Base-by-base conservation (phyloP, 2,113 vertebrate species). In the Urocynchramus pylzowi region DNA sequence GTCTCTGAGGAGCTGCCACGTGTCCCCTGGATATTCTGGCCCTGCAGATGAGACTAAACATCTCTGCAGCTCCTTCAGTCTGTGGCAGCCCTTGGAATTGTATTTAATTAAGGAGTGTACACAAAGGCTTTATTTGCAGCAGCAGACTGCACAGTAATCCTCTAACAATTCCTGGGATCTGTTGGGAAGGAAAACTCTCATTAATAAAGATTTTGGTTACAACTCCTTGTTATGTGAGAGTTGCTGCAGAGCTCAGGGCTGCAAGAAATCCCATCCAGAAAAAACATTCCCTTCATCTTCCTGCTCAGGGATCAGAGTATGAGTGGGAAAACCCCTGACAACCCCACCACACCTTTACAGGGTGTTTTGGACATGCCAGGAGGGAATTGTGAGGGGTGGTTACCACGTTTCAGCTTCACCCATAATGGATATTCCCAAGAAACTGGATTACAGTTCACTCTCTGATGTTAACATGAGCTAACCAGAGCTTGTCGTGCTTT, bases 141-240 rank as follows among this genome's bases (percentile, higher is more conserved):
- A 69, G 70, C 84, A 83, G 74, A n/a, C 57, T 91, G 77, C 33
- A 20, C 21, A 6, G 44, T 95, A 94, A 94, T 88, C 93, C 93
- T 47, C 42, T 47, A 83, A 88, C 85, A 92, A 59, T 35, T 17
- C 44, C 53, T 56, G 47, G 42, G 87, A 65, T 89, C 74, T 1
- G 1, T 6, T 0, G 3, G 82, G 85, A 80, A 91, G 75, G 90
- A 92, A 88, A 95, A 84, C 68, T 86, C 87, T 93, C 71, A 49
- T 95, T 93, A 94, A 70, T 35, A 56, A 80, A 90, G 87, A 54
- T 64, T 88, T 80, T 56, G 60, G 59, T 81, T 75, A 64, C 89
- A 84, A 45, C 44, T 86, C 85, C 44, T 44, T 8, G 4, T 13
- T 19, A 2, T 8, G 53, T 24, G 37, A 82, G 63, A 57, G 49